Percentiles rank a stretch among this genome's conserved stretches.
Conservation (phyloP, 2,888 invertebrate species). For the Erannis defoliaria region DNA sequence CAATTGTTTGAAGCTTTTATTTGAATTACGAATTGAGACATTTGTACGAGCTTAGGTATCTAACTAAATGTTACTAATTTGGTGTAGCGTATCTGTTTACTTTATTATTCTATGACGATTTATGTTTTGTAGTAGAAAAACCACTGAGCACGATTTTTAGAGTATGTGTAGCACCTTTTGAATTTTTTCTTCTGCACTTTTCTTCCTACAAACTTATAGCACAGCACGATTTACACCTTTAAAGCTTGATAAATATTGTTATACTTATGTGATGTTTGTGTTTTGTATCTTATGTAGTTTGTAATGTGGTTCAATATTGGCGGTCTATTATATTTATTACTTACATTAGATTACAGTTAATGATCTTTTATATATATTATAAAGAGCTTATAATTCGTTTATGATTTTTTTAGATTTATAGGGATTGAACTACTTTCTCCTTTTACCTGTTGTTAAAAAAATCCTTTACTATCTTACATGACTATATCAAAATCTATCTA, state of each 20-base stretch:
- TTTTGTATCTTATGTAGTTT: slow-evolving; percentile 27
- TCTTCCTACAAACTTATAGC: slow-evolving; percentile 45
- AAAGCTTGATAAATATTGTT: slow-evolving; percentile 38
- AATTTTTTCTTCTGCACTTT: slow-evolving; percentile 31
- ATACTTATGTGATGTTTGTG: slow-evolving; percentile 29
- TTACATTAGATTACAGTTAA: too few species aligned
- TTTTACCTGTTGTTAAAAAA: too few species aligned
- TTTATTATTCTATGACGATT: slow-evolving; percentile 25
- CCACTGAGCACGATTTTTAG: slow-evolving; percentile 40
- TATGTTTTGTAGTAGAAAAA: slow-evolving; percentile 39
- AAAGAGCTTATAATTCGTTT: too few species aligned
- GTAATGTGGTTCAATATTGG: neutral
- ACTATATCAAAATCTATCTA: too few species aligned
- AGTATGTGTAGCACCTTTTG: slow-evolving; percentile 31
- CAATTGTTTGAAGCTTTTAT: slow-evolving; percentile 8
- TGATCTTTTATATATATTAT: too few species aligned
- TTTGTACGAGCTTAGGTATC: slow-evolving; percentile 17
- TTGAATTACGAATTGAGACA: neutral
- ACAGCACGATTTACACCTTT: slow-evolving; percentile 54
- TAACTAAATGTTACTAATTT: slow-evolving; percentile 16
- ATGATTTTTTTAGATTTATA: too few species aligned
- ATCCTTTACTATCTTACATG: too few species aligned
- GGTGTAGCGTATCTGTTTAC: slow-evolving; percentile 27
- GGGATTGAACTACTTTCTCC: too few species aligned
- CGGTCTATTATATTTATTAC: neutral